phyloP scores from a whole-genome alignment of 2,797 vertebrate genomes.

The Garrulus glandarius region DNA sequence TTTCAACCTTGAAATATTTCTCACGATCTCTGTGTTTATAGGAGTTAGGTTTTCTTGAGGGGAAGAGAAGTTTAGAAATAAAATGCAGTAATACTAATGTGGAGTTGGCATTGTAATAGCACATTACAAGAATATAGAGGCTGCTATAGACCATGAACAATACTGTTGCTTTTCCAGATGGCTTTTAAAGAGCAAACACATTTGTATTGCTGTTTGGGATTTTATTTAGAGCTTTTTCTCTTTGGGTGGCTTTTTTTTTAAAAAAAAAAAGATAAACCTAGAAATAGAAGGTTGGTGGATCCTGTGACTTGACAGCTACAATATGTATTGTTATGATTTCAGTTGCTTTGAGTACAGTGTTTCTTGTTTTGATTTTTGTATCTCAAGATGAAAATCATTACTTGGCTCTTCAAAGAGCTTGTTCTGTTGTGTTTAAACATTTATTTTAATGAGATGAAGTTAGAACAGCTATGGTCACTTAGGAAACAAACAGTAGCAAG shows the following conservation, averaged over 20 bases:
- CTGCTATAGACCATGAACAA: conserved; percentile 28
- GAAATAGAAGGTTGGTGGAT: conserved; percentile 34
- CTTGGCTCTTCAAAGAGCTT: neutral
- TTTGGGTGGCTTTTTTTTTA: neutral
- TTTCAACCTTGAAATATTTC: neutral
- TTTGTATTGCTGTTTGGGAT: conserved; percentile 11
- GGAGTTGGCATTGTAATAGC: neutral
- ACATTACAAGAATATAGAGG: neutral
- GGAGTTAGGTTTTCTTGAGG: neutral
- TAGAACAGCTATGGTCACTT: neutral
- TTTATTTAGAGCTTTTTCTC: conserved; percentile 36
- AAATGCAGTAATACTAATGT: neutral
- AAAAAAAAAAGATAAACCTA: neutral
- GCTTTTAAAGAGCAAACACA: conserved; percentile 38
- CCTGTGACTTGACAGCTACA: conserved; percentile 35
- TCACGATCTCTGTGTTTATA: neutral
- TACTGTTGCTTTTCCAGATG: conserved; percentile 56
- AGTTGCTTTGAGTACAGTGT: neutral
- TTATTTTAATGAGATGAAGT: neutral
- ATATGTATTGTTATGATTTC: neutral
- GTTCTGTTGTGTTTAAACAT: neutral
- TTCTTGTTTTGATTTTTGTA: neutral
- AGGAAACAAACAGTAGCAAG: neutral
- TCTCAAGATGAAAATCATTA: neutral
- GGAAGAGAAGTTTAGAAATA: neutral